Conservation (phyloP, 2,113 vertebrate genomes). For the Oreochromis niloticus region DNA sequence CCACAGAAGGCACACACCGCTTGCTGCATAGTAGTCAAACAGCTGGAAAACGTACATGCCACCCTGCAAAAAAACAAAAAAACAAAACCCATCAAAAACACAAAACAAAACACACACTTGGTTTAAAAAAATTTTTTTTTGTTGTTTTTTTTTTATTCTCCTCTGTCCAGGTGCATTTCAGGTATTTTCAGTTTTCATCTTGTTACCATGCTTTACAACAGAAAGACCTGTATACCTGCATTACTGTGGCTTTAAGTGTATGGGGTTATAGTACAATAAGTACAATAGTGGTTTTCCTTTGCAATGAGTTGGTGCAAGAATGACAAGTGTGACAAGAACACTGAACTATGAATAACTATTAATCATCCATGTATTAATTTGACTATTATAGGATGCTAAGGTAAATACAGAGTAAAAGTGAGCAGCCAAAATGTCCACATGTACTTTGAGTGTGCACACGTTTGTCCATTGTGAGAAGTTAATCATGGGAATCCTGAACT, state of each 20-base stretch:
- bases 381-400: neutral
- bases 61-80: constrained; percentile 74
- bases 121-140: neutral
- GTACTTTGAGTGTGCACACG: neutral
- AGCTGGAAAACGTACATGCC: constrained; percentile 99
- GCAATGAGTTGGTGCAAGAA: neutral
- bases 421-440: neutral
- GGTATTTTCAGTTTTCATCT: neutral
- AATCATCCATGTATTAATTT: neutral
- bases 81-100: neutral
- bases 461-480: neutral
- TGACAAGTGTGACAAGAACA: neutral
- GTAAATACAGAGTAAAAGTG: neutral
- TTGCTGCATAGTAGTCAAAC: constrained; percentile 99
- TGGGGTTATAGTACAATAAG: neutral
- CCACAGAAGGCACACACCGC: constrained; percentile 99
- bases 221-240: neutral
- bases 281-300: neutral
- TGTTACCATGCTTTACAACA: neutral
- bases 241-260: neutral
- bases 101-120: neutral
- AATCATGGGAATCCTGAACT: constrained; percentile 49
- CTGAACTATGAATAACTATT: neutral
- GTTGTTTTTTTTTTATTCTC: neutral
- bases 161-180: neutral